These are phyloP conservation scores for Bombyx mori DNA, from an alignment of 1,140 invertebrate species.

Conservation along the genomic window DNA sequence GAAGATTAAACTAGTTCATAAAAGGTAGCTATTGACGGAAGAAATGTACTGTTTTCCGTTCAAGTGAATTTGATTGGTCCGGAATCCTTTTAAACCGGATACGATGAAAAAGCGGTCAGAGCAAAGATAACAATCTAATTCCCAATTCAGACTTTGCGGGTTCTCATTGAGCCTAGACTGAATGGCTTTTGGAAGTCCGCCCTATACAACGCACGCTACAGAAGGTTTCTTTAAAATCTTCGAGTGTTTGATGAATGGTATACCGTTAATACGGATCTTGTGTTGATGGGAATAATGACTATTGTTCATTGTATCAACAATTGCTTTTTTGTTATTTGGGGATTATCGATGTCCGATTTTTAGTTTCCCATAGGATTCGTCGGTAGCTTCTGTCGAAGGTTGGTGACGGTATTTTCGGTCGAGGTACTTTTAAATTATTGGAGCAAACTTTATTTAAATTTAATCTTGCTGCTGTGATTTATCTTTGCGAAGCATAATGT, in stretches of 20 bases:
- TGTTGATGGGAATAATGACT: too few species aligned
- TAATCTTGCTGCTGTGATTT: too few species aligned
- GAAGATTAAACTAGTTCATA: slow-evolving; percentile 29
- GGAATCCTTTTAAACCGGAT: slow-evolving; percentile 43
- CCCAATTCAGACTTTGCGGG: slow-evolving; percentile 39
- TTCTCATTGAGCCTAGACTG: slow-evolving; percentile 25
- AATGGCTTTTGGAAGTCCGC: slow-evolving; percentile 5
- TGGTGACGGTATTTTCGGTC: slow-evolving; percentile 5
- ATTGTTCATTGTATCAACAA: too few species aligned
- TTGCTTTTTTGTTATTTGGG: slow-evolving; percentile 1
- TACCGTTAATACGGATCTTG: too few species aligned
- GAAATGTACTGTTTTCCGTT: slow-evolving; percentile 49
- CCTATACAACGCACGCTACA: too few species aligned
- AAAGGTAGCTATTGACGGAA: slow-evolving; percentile 26
- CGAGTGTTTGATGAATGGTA: too few species aligned
- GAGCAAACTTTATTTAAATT: too few species aligned
- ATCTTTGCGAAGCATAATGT: too few species aligned
- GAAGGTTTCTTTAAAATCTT: too few species aligned
- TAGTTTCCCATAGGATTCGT: slow-evolving; percentile 20
- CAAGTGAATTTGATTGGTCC: slow-evolving; percentile 37
- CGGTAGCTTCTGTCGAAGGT: slow-evolving; percentile 11
- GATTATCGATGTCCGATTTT: slow-evolving; percentile 27
- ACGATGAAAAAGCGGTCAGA: slow-evolving; percentile 37
- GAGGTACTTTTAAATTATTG: too few species aligned
- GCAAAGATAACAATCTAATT: slow-evolving; percentile 56